Percentiles rank a stretch among this genome's conserved stretches.
phyloP scores from a whole-genome alignment of 1,140 invertebrate species.

The Psix sp. region DNA sequence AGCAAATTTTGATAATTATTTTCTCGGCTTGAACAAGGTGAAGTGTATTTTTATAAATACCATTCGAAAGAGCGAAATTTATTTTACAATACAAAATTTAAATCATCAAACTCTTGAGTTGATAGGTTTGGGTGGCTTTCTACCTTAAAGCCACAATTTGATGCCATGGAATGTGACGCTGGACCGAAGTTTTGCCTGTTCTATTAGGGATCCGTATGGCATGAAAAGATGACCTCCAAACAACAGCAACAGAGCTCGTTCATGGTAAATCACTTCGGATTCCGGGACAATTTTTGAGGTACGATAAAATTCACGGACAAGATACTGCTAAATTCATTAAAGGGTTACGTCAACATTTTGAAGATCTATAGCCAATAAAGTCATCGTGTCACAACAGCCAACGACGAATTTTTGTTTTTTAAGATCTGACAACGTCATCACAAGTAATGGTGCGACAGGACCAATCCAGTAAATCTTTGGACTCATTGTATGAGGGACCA shows the following conservation, averaged over 20 bases:
- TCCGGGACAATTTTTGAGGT: neutral
- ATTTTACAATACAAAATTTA: too few species aligned
- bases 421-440: neutral
- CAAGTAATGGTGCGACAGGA: neutral
- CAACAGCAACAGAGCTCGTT: neutral
- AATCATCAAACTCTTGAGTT: too few species aligned
- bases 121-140: too few species aligned
- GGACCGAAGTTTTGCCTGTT: too few species aligned
- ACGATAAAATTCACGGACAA: too few species aligned
- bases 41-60: too few species aligned
- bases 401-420: too few species aligned
- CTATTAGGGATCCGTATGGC: constrained; percentile 2
- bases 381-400: neutral
- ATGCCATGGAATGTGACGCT: too few species aligned
- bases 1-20: too few species aligned
- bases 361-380: neutral
- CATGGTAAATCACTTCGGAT: neutral
- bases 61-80: too few species aligned
- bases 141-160: too few species aligned
- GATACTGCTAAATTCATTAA: neutral
- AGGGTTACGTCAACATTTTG: neutral
- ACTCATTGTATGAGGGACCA: neutral
- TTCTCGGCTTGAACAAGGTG: too few species aligned
- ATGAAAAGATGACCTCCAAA: constrained; percentile 26
- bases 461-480: neutral